Percentiles rank a stretch among this genome's conserved stretches.
These are phyloP conservation scores for Rhynchopsitta pachyrhyncha DNA, from an alignment of 2,113 vertebrate species.

Conservation along the genomic window DNA sequence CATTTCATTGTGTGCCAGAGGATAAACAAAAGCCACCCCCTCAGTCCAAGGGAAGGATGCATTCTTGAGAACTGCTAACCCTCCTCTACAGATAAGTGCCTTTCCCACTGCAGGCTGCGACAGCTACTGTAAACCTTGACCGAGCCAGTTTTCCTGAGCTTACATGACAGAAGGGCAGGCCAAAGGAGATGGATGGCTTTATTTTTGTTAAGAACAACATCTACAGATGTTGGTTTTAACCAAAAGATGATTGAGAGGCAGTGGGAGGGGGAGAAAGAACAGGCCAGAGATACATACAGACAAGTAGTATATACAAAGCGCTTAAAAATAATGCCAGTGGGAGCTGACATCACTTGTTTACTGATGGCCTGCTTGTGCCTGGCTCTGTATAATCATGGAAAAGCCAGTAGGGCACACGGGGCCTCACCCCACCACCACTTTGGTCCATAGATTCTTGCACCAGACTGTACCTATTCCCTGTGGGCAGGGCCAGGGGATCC, in stretches of 20 bases:
- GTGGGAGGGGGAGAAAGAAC: background rate
- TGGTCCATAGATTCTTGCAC: background rate
- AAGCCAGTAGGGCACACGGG: background rate
- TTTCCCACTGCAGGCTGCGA: slow-evolving; percentile 45
- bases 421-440: background rate
- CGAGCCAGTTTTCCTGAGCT: slow-evolving; percentile 63
- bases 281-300: background rate
- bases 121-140: slow-evolving; percentile 69
- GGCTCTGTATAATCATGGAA: rapidly evolving
- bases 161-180: slow-evolving; percentile 25
- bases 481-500: background rate
- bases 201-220: slow-evolving; percentile 66
- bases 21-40: slow-evolving; percentile 81
- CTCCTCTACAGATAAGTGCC: slow-evolving; percentile 68
- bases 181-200: slow-evolving; percentile 70
- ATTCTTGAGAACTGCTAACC: slow-evolving; percentile 61
- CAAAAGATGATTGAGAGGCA: background rate
- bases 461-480: rapidly evolving
- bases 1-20: slow-evolving; percentile 81
- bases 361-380: background rate
- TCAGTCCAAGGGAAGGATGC: slow-evolving; percentile 70
- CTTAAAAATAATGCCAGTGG: slow-evolving; percentile 14
- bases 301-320: slow-evolving; percentile 40
- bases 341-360: slow-evolving; percentile 45
- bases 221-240: slow-evolving; percentile 53